Base-by-base conservation (phyloP, 2,113 vertebrate species). In the Phycodurus eques region DNA sequence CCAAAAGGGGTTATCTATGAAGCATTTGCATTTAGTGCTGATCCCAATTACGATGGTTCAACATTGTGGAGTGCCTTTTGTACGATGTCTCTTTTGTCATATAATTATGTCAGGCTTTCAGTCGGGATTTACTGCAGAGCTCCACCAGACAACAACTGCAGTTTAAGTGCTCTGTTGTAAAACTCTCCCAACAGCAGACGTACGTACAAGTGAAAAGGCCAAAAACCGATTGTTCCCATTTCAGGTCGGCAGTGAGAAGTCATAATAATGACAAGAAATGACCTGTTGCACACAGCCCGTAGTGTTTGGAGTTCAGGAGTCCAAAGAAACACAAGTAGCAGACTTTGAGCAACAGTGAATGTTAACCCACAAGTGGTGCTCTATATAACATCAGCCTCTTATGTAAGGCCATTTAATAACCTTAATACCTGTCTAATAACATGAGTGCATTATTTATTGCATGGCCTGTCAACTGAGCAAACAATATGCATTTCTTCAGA, bases 301-400 rank as follows among this genome's bases (percentile, higher is more conserved):
- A 12, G 31, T 8, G 11, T 17, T 22, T 22, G 4, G 5, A 17
- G 68, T 67, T 71, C 64, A 84, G 13, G 4, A 27, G 73, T 86
- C 44, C 35, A 77, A 61, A 47, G 33, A 65, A 83, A 77, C 8
- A 13, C 81, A 8, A 31, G 12, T 62, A 68, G 70, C 33, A 67
- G 75, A 88, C 81, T 85, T 85, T 80, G 73, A 76, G 33, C 71
- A 13, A 8, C 2, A 0, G 33, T 70, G 77, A 79, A 27, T 56
- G 66, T 68, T 75, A 67, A 78, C 51, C 35, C 31, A 51, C n/a
- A 20, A 43, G 59, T 53, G 66, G 60, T 51, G 9, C 61, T 47
- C 35, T 22, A 43, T 57, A 63, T 47, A 76, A 70, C 70, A 54
- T 75, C 43, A 44, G 53, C n/a, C 69, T 74, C 5, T 89, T 88